These are phyloP conservation scores for Heteromurus nitidus DNA, from an alignment of 2,888 invertebrate species.

Conservation along the genomic window DNA sequence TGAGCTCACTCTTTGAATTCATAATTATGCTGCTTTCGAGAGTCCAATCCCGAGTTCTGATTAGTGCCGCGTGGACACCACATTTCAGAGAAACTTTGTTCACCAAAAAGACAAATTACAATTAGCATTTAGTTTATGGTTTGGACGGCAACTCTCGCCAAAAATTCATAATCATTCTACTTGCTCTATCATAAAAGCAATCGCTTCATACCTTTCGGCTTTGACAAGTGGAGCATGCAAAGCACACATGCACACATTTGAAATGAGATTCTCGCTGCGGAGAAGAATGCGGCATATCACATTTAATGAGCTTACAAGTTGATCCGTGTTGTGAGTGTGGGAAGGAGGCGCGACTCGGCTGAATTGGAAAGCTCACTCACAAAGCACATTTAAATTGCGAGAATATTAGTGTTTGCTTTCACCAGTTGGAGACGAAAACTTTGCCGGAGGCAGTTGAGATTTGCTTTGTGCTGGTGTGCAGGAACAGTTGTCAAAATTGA, in stretches of 20 bases:
- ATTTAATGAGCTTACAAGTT: conserved; percentile 54
- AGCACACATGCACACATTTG: conserved; percentile 42
- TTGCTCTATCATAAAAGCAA: neutral
- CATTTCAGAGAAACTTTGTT: too few relatives aligned
- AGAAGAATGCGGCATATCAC: conserved; percentile 17
- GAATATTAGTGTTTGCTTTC: conserved; percentile 51
- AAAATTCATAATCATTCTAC: conserved; percentile 4
- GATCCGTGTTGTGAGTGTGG: neutral
- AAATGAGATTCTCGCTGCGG: conserved; percentile 42
- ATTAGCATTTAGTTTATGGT: too few relatives aligned
- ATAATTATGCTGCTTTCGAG: too few relatives aligned
- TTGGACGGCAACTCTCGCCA: too few relatives aligned
- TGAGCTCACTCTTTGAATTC: too few relatives aligned
- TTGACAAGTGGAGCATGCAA: conserved; percentile 41
- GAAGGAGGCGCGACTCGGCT: too few relatives aligned
- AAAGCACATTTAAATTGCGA: conserved; percentile 28
- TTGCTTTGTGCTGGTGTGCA: neutral
- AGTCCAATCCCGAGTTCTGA: too few relatives aligned
- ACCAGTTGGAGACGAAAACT: conserved; percentile 35
- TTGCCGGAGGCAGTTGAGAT: conserved; percentile 12
- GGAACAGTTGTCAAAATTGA: conserved; percentile 57
- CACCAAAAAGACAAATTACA: too few relatives aligned
- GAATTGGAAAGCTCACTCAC: too few relatives aligned
- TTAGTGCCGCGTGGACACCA: too few relatives aligned
- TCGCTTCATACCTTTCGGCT: conserved; percentile 17